Evolutionary conservation across 1,140 invertebrate genomes (phyloP), one percentile per base, ranked within the genome.

Genomic region (Amyelois transitella): DNA sequence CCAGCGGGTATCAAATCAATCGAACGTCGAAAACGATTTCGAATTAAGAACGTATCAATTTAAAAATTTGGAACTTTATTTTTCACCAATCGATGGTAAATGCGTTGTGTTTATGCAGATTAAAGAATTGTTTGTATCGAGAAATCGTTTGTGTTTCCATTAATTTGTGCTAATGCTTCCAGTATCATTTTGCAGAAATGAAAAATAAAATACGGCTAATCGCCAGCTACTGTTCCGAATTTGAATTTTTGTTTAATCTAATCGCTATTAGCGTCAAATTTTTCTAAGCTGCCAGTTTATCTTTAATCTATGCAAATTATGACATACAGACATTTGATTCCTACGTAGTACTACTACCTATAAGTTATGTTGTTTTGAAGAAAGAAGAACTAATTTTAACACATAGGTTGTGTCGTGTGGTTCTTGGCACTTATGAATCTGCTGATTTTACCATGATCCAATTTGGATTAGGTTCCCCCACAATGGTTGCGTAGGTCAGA

Each of bases 31-130:
- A 64, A 72, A 66, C 57, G 69, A 64, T 67, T 72, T 66, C 43
- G 53, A 62, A 72, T 72, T 72, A 66, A 51, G 61, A 58, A 70
- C 67, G 66, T 70, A 75, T 72, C 57, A 64, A 69, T 75, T 75
- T 70, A 38, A 58, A 43, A 62, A 67, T 67, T 64, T 55, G 64
- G 21, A 60, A 62, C 58, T 66, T 69, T 56, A 51, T 38, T 56
- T 43, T 64, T 51, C 32, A 56, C 24, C n/a, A 24, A 32, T 25
- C 58, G 53, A 67, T 58, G 55, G 60, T 43, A 60, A 66, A 50
- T 58, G 58, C 62, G 28, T 48, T 48, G 45, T 49, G 50, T 66
- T 70, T 72, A 72, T 72, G 62, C 60, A 62, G 61, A 75, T 70
- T 53, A 47, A 44, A 21, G 56, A 57, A 55, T 22, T 64, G 62